Evolutionary conservation across 92 coral and sea anemone species (phyloP), one percentile per base, ranked within the genome.

Genomic region (Pocillopora meandrina): DNA sequence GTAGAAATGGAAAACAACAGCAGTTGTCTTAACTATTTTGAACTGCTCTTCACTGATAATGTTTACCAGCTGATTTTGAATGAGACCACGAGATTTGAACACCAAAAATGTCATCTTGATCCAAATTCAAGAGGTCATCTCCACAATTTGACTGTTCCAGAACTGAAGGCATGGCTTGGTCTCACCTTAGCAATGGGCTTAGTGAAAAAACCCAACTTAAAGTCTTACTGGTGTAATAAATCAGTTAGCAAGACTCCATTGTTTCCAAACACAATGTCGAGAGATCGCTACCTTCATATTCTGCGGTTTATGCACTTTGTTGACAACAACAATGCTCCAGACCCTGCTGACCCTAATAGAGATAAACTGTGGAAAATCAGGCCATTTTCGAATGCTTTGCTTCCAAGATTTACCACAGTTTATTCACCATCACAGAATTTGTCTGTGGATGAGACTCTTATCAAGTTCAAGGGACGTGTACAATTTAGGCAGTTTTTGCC

Each of bases 401-500:
- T 79, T n/a, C 85, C 74, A 11, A 67, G 89, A 21, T 85, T 85
- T 65, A 86, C 74, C n/a, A 62, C 72, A 58, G 82, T 79, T n/a
- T 85, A 78, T 83, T 71, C 84, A 65, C 92, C 83, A 36, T 82
- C 84, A 12, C 92, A 86, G 71, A 86, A 89, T 74, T 73, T 89
- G 35, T 80, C 89, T 66, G 49, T 87, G 74, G 93, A 90, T 83
- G 91, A 83, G 55, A 88, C 90, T 21, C 61, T 87, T 58, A 90
- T 89, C 18, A 87, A 77, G 68, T 83, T 88, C 82, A 79, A 76
- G 74, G 89, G 90, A 56, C 79, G 90, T 60, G n/a, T 80, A 14
- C 86, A 86, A 52, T 85, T 89, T 58, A 80, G 89, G 82, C 87
- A 89, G 66, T 85, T 78, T 78, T 82, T 88, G 88, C 85, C 85